Percentiles rank a stretch among this genome's conserved stretches.
phyloP scores from a whole-genome alignment of 2,888 invertebrate genomes.

The Fragum sueziense region DNA sequence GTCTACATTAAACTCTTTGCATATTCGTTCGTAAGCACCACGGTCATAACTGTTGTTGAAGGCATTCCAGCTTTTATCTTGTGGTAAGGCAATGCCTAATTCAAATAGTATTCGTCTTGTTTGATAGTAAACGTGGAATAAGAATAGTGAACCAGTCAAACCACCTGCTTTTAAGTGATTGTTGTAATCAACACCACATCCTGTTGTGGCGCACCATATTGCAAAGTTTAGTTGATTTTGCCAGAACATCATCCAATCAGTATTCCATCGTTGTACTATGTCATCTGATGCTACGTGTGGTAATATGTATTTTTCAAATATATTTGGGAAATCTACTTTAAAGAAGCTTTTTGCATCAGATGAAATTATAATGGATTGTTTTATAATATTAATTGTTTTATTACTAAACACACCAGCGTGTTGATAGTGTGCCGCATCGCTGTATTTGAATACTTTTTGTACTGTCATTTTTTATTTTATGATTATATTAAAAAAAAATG shows the following conservation, averaged over 20 bases:
- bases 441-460: slow-evolving; percentile 26
- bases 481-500: slow-evolving; percentile 24
- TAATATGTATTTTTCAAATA: slow-evolving; percentile 14
- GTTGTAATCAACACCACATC: slow-evolving; percentile 13
- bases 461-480: slow-evolving; percentile 24
- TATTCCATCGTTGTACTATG: slow-evolving; percentile 12
- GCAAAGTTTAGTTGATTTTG: slow-evolving; percentile 43
- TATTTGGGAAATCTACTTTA: slow-evolving; percentile 20
- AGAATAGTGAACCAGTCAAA: slow-evolving; percentile 11
- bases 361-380: slow-evolving; percentile 28
- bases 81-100: slow-evolving; percentile 8
- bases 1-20: slow-evolving; percentile 24
- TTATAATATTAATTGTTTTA: slow-evolving; percentile 25
- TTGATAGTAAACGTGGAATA: slow-evolving; percentile 26
- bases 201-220: slow-evolving; percentile 32
- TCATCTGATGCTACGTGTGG: slow-evolving; percentile 21
- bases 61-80: slow-evolving; percentile 24
- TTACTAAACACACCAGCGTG: background rate
- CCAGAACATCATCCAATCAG: slow-evolving; percentile 20
- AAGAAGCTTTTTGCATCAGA: slow-evolving; percentile 27
- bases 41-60: slow-evolving; percentile 25
- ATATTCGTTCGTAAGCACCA: slow-evolving; percentile 25
- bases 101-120: slow-evolving; percentile 23
- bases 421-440: slow-evolving; percentile 11
- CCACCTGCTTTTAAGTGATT: slow-evolving; percentile 18